Evolutionary conservation across 1,140 invertebrate genomes (phyloP), one percentile per base, ranked within the genome.

Genomic region (Ostrea denselamellosa): DNA sequence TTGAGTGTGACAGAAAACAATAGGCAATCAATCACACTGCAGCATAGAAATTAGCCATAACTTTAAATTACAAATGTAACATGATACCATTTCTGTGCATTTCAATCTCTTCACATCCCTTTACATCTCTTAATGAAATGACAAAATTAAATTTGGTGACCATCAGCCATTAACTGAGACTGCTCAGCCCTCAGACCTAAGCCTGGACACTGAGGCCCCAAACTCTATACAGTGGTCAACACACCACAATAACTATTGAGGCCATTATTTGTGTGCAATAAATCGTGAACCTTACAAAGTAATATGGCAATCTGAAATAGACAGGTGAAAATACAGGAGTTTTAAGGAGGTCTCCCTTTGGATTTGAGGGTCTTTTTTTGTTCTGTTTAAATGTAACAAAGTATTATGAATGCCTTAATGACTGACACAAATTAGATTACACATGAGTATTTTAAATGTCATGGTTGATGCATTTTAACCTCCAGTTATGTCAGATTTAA

Each of bases 331-430:
- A 58, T 58, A 58, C 56, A 58, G 56, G 14, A 17, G 56, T 62
- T 62, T 62, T 62, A 62, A 10, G 8, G 68, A 77, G 68, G 68
- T 34, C 68, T 77, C 68, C 28, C 14, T 25, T 14, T 77, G 22
- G 25, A 9, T 17, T 12, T 34, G 25, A 9, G 28, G 12, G 68
- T 25, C 68, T 77, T 77, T 77, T n/a, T 22, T 77, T 77, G 68
- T 77, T 77, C 25, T 77, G 68, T 77, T 77, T 77, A 77, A 44
- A 77, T 77, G 68, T 77, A 77, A 77, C 68, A 28, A 25, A 17
- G 68, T 34, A 77, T 77, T 77, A 77, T 77, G 68, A 77, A 77
- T 34, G 68, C 68, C 28, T 77, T 77, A 77, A 77, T 28, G 68
- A 77, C 68, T 14, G 68, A 77, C 28, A 77, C 68, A 77, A 77